phyloP scores from a whole-genome alignment of 2,888 invertebrate genomes.

The Dysmachus trigonus region DNA sequence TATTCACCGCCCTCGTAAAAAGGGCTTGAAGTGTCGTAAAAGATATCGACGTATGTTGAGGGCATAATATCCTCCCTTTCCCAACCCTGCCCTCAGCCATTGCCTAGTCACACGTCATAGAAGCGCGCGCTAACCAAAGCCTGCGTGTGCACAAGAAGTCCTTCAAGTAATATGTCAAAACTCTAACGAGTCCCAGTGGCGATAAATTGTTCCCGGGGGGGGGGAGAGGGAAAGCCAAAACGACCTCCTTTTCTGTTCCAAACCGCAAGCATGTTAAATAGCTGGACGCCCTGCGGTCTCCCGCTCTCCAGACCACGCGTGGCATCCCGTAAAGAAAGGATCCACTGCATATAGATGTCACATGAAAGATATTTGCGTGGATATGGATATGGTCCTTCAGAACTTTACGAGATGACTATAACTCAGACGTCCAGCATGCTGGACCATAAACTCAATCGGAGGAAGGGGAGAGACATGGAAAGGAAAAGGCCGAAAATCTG shows the following conservation, averaged over 20 bases:
- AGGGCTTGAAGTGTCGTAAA: neutral
- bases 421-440: neutral
- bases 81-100: neutral
- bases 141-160: conserved; percentile 21
- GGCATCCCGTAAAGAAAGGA: conserved; percentile 6
- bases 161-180: conserved; percentile 38
- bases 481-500: conserved; percentile 26
- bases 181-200: conserved; percentile 19
- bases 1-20: neutral
- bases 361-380: conserved; percentile 26
- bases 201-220: neutral
- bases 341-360: conserved; percentile 31
- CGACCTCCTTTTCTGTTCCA: neutral
- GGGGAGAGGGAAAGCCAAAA: too few relatives aligned
- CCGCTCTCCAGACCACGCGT: neutral
- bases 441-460: conserved; percentile 9
- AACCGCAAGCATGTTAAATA: neutral
- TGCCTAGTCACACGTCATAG: neutral
- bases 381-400: neutral
- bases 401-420: conserved; percentile 36
- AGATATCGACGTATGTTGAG: neutral
- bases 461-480: too few relatives aligned
- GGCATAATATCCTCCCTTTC: neutral
- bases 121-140: neutral
- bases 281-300: neutral